Conservation (phyloP, 1,140 invertebrate genomes). For the Drosophila carrolli region DNA sequence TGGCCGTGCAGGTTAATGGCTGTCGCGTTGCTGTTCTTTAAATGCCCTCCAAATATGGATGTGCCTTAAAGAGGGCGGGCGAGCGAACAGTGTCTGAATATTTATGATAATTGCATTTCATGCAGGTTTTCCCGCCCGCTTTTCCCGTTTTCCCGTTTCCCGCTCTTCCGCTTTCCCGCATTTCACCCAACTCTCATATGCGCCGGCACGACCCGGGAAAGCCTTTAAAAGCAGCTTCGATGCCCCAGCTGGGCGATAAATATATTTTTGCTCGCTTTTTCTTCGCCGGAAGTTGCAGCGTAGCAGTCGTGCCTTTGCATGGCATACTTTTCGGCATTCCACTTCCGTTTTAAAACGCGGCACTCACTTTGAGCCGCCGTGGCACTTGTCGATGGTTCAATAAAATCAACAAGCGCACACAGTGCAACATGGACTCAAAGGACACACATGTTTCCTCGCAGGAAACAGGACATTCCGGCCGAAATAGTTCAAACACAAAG, state of each 20-base stretch:
- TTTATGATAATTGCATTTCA: slow-evolving; percentile 82
- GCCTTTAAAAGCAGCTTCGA: slow-evolving; percentile 72
- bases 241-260: slow-evolving; percentile 52
- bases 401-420: slow-evolving; percentile 67
- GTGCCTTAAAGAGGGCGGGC: slow-evolving; percentile 21
- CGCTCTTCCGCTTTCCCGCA: not conserved
- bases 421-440: slow-evolving; percentile 49
- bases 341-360: slow-evolving; percentile 46
- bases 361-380: slow-evolving; percentile 55
- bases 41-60: slow-evolving; percentile 72
- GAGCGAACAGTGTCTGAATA: slow-evolving; percentile 58
- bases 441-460: slow-evolving; percentile 29
- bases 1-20: slow-evolving; percentile 62
- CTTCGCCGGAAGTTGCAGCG: slow-evolving; percentile 36
- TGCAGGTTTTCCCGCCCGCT: slow-evolving; percentile 58
- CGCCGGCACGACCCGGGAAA: slow-evolving; percentile 52
- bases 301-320: slow-evolving; percentile 61
- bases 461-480: slow-evolving; percentile 12
- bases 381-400: slow-evolving; percentile 71
- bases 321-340: slow-evolving; percentile 73
- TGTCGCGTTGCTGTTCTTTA: slow-evolving; percentile 63
- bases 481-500: slow-evolving; percentile 54
- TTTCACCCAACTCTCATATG: slow-evolving; percentile 46
- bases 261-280: slow-evolving; percentile 35
- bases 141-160: not conserved